Base-by-base conservation (phyloP, 1,140 invertebrate genomes). In the Antheraea pernyi region DNA sequence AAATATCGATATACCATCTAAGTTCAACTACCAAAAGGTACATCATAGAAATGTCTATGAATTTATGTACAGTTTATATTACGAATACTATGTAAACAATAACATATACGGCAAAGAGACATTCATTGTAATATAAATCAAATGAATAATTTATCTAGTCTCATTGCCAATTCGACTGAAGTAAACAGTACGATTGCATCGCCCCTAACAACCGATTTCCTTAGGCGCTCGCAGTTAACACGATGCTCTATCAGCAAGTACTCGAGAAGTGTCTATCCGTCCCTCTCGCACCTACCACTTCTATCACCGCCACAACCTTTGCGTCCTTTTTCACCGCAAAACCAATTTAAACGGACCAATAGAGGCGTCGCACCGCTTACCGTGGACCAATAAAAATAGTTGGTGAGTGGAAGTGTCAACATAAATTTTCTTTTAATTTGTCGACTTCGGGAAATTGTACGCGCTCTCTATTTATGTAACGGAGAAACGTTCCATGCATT, bases 331-430 rank as follows among this genome's bases (percentile, higher is more conserved):
- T 65, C 74, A 73, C 87, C 74, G 81, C 82, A 85, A 76, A 79
- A 74, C 74, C 79, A 77, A 91, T 89, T 89, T 83, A 86, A 88
- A 89, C 83, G 84, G 77, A 84, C 89, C 89, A 91, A 91, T 91
- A 78, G 82, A 78, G 72, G 70, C 73, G 69, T 59, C 70, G 72
- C 69, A 67, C 48, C 69, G 76, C 75, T 80, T 82, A 80, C 72
- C 81, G 81, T 82, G 74, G 82, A 81, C 89, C 88, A 91, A 91
- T 91, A 91, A 91, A 86, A 85, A 82, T 80, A 80, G 81, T 81
- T 77, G 77, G 76, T 82, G 80, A 84, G 83, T 82, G 81, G 84
- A 90, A 86, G 85, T 91, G 88, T 89, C 87, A 89, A 88, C 81
- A 88, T 86, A 81, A 89, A 85, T 88, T 88, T 89, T 85, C 80